Conservation (phyloP, 2,113 vertebrate genomes). For the Scortum barcoo region DNA sequence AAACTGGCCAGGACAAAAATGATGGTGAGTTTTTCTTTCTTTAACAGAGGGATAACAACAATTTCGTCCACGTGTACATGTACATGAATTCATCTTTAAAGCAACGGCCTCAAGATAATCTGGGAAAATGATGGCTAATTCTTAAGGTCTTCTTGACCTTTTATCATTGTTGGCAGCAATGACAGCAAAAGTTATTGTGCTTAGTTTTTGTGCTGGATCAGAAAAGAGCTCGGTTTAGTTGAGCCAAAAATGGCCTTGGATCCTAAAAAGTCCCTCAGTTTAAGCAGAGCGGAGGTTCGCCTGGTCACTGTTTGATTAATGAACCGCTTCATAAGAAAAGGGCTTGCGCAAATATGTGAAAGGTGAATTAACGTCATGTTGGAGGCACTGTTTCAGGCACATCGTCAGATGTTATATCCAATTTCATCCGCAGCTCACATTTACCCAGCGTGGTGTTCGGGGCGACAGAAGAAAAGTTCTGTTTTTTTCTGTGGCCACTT, state of each 20-base stretch:
- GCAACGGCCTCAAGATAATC: neutral
- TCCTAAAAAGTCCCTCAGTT: neutral
- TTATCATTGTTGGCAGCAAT: too few species aligned
- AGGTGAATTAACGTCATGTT: neutral
- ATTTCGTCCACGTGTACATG: too few species aligned
- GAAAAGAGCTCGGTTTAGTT: neutral
- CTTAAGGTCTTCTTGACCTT: neutral
- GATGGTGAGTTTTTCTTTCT: too few species aligned
- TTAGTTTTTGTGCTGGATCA: neutral
- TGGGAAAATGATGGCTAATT: neutral
- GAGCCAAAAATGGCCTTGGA: neutral
- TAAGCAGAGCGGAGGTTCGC: neutral
- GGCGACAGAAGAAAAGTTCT: neutral
- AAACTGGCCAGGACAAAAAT: too few species aligned
- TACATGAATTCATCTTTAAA: neutral
- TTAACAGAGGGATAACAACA: too few species aligned
- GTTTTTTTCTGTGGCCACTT: neutral
- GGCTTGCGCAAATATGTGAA: neutral
- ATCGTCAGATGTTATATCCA: constrained; percentile 4
- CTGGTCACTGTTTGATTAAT: neutral
- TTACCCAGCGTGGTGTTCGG: neutral
- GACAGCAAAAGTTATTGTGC: neutral
- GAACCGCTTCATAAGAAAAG: neutral
- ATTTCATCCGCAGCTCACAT: constrained; percentile 18
- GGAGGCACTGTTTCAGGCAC: neutral